Base-by-base conservation (phyloP, 2,113 vertebrate genomes). In the Psophia crepitans region DNA sequence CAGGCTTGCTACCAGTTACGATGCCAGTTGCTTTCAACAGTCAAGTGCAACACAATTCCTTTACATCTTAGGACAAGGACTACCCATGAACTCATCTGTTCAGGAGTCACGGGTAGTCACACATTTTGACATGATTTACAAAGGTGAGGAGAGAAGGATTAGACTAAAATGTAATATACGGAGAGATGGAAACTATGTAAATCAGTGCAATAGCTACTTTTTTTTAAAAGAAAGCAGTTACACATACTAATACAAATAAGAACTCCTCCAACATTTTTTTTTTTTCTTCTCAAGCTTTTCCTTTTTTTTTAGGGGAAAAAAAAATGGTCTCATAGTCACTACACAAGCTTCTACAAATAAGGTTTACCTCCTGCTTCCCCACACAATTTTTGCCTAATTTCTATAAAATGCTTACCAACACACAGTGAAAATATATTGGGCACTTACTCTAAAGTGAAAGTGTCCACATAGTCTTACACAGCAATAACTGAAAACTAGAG, bases 71-170 rank as follows among this genome's bases (percentile, higher is more conserved):
- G 65, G 86, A 76, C 37, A 71, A 77, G 32, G 14, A n/a, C 74
- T 90, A 39, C 41, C 63, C 79, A 80, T 2, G 8, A 96, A 33
- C 27, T 70, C 80, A 57, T 75, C 33, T 51, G 13, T 21, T 79
- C 46, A 65, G 35, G 20, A 57, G 15, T n/a, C 32, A 81, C 5
- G 37, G 81, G 63, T 27, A 80, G 74, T 82, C 58, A 86, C 57
- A 93, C 63, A 94, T 95, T 94, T 39, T 71, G 24, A 49, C 17
- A 28, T 8, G 51, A 94, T 43, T 91, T 94, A 95, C 43, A 89
- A 85, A 96, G 76, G 53, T 95, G 76, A 84, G 37, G 74, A 83
- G 70, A 41, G 43, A 28, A 90, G 73, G 77, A 58, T 37, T 92
- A 80, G 49, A 28, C 35, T 92, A 60, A 37, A 68, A 57, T 39